Conservation (phyloP, 2,797 vertebrate genomes). For the Podargus strigoides region DNA sequence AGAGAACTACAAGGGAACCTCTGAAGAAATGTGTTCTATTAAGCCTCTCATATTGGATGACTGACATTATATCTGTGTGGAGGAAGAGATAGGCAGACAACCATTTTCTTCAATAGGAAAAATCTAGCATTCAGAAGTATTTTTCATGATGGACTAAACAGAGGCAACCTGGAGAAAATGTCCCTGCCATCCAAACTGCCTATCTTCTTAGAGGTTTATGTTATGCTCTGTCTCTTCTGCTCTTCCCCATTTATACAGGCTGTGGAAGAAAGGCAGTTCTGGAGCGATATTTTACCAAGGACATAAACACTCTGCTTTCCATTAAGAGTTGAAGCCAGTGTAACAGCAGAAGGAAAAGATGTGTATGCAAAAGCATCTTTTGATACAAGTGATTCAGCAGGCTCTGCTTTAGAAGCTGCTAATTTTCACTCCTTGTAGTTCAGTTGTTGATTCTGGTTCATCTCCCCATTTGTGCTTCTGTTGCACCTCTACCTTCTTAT, state of each 20-base stretch:
- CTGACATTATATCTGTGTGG: neutral
- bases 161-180: neutral
- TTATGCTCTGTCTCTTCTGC: neutral
- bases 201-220: neutral
- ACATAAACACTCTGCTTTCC: neutral
- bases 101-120: neutral
- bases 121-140: neutral
- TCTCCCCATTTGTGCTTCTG: neutral
- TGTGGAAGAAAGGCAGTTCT: neutral
- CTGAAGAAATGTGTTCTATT: neutral
- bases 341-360: neutral
- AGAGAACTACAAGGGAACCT: neutral
- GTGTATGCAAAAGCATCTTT: neutral
- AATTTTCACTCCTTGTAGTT: neutral
- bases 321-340: neutral
- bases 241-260: neutral
- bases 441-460: neutral
- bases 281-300: neutral
- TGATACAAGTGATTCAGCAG: neutral
- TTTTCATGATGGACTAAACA: neutral
- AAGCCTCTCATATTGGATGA: neutral
- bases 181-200: neutral
- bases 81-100: neutral
- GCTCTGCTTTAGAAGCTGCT: neutral
- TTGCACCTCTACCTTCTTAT: neutral